Conservation (phyloP, 2,113 vertebrate genomes). For the Anoura caudifer region DNA sequence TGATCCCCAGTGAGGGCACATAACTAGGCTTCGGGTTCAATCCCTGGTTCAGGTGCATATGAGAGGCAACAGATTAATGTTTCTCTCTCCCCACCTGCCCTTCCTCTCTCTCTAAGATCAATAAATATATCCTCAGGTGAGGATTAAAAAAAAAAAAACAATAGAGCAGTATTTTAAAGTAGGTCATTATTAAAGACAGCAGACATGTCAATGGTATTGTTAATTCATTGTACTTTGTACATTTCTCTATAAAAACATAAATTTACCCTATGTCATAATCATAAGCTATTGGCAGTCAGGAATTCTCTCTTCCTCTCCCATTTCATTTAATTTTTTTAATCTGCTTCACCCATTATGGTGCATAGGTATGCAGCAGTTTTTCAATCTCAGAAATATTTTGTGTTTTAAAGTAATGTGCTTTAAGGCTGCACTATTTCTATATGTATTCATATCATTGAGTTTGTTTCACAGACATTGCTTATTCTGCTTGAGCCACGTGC, state of each 20-base stretch:
- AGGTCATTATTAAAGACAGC: neutral
- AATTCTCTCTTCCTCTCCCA: neutral
- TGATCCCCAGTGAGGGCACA: no score
- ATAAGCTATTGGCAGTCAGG: neutral
- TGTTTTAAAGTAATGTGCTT: neutral
- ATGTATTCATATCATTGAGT: neutral
- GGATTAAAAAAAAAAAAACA: neutral
- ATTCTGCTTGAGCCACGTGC: slow-evolving; percentile 24
- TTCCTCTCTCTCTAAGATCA: no score
- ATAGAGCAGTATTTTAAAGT: neutral
- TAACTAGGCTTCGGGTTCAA: no score
- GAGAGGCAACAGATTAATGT: no score
- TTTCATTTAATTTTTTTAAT: neutral
- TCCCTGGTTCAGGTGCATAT: no score
- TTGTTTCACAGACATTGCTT: neutral
- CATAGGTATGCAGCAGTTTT: neutral
- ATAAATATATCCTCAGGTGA: no score
- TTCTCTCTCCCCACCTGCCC: no score
- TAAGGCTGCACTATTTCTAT: neutral
- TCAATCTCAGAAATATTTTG: neutral
- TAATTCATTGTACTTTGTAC: neutral
- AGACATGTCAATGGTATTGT: neutral
- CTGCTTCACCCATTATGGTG: neutral
- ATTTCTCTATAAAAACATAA: neutral
- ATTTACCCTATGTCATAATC: neutral